Conservation (phyloP, 1,140 invertebrate species). For the Halictus rubicundus region DNA sequence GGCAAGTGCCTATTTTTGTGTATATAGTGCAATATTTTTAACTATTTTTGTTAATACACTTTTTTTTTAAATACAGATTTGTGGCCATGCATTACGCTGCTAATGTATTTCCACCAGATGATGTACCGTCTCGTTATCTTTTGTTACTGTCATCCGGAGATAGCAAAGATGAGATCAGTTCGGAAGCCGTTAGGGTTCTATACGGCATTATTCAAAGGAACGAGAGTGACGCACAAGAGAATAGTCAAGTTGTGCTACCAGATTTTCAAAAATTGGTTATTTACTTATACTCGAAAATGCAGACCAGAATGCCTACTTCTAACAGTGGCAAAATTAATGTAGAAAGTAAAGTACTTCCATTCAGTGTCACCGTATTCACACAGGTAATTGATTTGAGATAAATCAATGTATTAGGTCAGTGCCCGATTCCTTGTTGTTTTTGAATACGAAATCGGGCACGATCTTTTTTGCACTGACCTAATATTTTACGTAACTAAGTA, state of each 20-base stretch:
- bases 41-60: constrained; percentile 45
- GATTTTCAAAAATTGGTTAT: constrained; percentile 84
- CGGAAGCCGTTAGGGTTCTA: constrained; percentile 86
- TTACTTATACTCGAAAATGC: constrained; percentile 85
- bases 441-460: no score
- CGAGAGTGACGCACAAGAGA: constrained; percentile 71
- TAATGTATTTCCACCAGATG: constrained; percentile 89
- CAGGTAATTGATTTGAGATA: constrained; percentile 74
- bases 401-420: neutral
- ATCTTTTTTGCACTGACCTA: no score
- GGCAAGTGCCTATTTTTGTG: constrained; percentile 67
- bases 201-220: constrained; percentile 83
- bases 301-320: constrained; percentile 81
- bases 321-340: constrained; percentile 80
- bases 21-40: neutral
- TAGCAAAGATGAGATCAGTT: constrained; percentile 88
- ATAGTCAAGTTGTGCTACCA: constrained; percentile 69
- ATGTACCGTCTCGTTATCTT: constrained; percentile 91
- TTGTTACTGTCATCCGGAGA: constrained; percentile 93
- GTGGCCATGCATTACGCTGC: constrained; percentile 91
- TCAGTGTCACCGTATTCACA: constrained; percentile 79
- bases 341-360: constrained; percentile 81
- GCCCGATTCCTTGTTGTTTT: no score
- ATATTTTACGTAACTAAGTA: neutral
- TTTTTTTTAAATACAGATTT: constrained; percentile 80